Base-by-base conservation (phyloP, 2,113 vertebrate species). In the Pavo muticus region DNA sequence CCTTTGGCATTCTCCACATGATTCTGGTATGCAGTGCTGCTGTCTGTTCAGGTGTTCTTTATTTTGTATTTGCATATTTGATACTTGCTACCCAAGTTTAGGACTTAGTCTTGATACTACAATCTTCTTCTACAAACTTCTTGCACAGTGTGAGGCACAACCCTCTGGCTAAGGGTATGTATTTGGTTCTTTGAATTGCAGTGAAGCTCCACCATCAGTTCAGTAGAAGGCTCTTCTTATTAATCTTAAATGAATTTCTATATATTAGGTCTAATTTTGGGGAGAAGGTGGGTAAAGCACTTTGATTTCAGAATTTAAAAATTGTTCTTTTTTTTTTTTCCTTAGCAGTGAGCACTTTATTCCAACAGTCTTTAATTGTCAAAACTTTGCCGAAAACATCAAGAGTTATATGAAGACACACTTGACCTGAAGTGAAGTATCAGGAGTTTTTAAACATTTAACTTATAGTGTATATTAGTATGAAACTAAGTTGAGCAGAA, bases 401-500 rank as follows among this genome's bases (percentile, higher is more conserved):
- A 95, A 95, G 95, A 97, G 90, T 95, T 96, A 96, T 77, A 27
- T 90, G 95, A 87, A 93, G 90, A 96, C 87, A 95, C 91, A 97
- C 92, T 96, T 97, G 97, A 97, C 95, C 96, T 97, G 87, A 88
- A 98, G 97, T 95, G 95, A 98, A 96, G 96, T 96, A 98, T 95
- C 64, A 42, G 96, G 92, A 98, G 97, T 98, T 98, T 97, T 97
- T 97, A 97, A 98, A 97, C 97, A 97, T 98, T 97, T 96, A 97
- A 98, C 98, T 97, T 98, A 97, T 97, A 98, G 97, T 94, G 96
- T 98, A 96, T 98, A 98, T 98, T 98, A 98, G 98, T 98, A 97
- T 98, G 98, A 98, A 98, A 98, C 98, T 98, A 98, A 98, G 97
- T 98, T 98, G 98, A 98, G 98, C 98, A 97, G 97, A 98, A 98